A percentile compares a stretch with the other conserved stretches of the same genome.
Evolutionary conservation across 1,140 invertebrate genomes (phyloP).

Genomic region (Elymnias hypermnestra): DNA sequence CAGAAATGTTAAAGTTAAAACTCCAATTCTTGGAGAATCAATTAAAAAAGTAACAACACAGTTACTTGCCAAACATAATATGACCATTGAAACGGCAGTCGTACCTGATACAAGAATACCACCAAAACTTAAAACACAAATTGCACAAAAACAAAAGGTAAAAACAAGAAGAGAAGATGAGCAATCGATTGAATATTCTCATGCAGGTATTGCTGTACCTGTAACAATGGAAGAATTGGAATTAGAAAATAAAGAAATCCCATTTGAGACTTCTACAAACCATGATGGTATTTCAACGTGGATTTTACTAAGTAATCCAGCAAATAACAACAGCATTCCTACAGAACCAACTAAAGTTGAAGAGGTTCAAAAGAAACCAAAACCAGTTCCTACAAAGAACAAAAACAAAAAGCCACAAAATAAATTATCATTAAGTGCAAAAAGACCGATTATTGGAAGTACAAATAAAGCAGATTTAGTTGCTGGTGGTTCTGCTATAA

Average conservation of each 20-base stretch:
- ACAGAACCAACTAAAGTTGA: conserved; percentile 61
- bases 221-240: conserved; percentile 75
- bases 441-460: conserved; percentile 62
- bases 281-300: conserved; percentile 84
- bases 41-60: conserved; percentile 77
- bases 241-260: conserved; percentile 61
- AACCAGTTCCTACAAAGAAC: conserved; percentile 45
- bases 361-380: conserved; percentile 50
- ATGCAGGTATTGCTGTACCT: conserved; percentile 78
- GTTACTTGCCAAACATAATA: conserved; percentile 62
- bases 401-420: conserved; percentile 55
- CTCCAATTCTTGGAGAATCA: conserved; percentile 68
- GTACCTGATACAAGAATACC: conserved; percentile 78
- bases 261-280: conserved; percentile 76
- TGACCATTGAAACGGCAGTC: conserved; percentile 46
- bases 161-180: conserved; percentile 62
- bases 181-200: conserved; percentile 66
- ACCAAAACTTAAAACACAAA: conserved; percentile 77
- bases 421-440: conserved; percentile 33
- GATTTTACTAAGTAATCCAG: conserved; percentile 80
- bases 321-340: conserved; percentile 35
- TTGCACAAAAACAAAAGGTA: conserved; percentile 61
- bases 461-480: conserved; percentile 72
- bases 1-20: conserved; percentile 57
- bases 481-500: conserved; percentile 70